phyloP scores from a whole-genome alignment of 2,888 invertebrate genomes.

The Cordilura impudica region DNA sequence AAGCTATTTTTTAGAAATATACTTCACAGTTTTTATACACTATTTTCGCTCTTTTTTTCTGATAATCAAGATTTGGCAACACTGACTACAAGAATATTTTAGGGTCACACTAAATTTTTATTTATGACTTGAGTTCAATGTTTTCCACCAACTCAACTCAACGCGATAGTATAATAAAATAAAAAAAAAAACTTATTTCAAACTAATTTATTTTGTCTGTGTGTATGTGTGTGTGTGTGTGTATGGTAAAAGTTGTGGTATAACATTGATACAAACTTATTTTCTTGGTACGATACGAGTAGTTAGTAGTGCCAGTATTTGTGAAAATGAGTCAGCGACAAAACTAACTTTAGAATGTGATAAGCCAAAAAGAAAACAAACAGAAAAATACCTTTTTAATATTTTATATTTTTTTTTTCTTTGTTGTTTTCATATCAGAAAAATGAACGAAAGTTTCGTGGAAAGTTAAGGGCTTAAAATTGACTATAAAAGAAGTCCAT shows the following conservation, averaged over 20 bases:
- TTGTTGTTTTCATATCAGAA: constrained; percentile 8
- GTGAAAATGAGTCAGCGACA: constrained; percentile 51
- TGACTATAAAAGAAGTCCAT: no score
- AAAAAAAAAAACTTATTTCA: constrained; percentile 41
- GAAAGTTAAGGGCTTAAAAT: no score
- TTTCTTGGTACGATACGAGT: no score
- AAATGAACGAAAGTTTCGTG: no score
- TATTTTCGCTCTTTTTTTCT: no score
- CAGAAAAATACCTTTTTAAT: constrained; percentile 44
- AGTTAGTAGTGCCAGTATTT: constrained; percentile 5
- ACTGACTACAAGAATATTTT: constrained; percentile 39
- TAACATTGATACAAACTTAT: constrained; percentile 16
- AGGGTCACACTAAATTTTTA: constrained; percentile 51
- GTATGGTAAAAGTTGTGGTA: constrained; percentile 10
- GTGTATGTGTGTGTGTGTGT: not conserved
- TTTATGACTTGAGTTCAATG: constrained; percentile 57
- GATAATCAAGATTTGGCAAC: no score
- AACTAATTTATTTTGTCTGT: constrained; percentile 53
- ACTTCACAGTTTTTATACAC: no score
- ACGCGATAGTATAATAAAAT: constrained; percentile 52
- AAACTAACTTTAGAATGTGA: constrained; percentile 51
- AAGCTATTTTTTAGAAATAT: no score
- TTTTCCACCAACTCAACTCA: constrained; percentile 37
- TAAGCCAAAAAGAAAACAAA: constrained; percentile 48
- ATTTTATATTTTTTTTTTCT: constrained; percentile 39